Conservation (phyloP, 2,888 invertebrate species). For the Leptinotarsa rubiginosa region DNA sequence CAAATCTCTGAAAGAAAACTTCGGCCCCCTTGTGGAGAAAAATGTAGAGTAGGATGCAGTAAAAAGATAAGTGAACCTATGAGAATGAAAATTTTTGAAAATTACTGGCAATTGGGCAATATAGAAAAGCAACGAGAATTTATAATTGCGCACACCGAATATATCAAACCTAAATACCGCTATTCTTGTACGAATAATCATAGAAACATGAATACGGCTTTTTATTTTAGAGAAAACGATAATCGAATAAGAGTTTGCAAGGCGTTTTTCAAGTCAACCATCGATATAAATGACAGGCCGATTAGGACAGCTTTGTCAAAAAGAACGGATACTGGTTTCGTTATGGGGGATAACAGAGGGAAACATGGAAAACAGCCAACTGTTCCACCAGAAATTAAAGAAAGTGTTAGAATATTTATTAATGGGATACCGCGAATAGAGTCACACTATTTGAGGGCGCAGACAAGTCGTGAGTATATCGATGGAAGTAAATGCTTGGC, state of each 20-base stretch:
- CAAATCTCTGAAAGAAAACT: conserved; percentile 6
- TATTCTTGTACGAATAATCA: conserved; percentile 18
- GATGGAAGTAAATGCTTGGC: conserved; percentile 20
- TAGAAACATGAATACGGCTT: conserved; percentile 17
- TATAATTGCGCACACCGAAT: too few relatives aligned
- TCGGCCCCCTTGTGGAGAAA: conserved; percentile 21
- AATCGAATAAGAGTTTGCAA: conserved; percentile 17
- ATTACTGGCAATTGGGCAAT: too few relatives aligned
- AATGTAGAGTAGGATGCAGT: too few relatives aligned
- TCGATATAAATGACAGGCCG: conserved; percentile 19
- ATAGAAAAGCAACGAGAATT: too few relatives aligned
- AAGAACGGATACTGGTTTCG: conserved; percentile 3
- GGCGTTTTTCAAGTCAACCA: conserved; percentile 8
- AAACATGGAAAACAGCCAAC: conserved; percentile 7
- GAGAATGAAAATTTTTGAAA: too few relatives aligned
- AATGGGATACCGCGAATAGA: conserved; percentile 14
- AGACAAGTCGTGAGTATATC: conserved; percentile 20
- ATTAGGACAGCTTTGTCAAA: conserved; percentile 11
- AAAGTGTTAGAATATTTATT: conserved; percentile 19
- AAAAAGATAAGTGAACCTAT: too few relatives aligned
- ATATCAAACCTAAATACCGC: conserved; percentile 25
- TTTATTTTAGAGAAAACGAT: conserved; percentile 11
- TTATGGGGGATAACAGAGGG: background rate
- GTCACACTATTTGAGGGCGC: too few relatives aligned
- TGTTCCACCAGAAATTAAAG: background rate